These are phyloP conservation scores for Psylliodes chrysocephalus DNA, from an alignment of 2,888 invertebrate genomes.

Conservation along the genomic window DNA sequence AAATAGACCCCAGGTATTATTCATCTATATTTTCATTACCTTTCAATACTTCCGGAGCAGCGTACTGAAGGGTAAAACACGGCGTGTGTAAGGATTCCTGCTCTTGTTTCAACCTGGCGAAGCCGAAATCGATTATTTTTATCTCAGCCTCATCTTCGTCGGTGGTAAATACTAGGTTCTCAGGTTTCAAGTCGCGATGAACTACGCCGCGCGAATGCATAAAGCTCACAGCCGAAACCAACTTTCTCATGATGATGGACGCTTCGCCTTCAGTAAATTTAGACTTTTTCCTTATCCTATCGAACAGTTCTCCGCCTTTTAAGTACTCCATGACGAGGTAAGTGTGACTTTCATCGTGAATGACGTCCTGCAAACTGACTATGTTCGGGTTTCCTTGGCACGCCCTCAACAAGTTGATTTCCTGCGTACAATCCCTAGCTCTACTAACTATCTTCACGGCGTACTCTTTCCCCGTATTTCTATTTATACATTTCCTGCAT, in stretches of 20 bases:
- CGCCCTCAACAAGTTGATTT: constrained; percentile 80
- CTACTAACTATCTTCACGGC: constrained; percentile 89
- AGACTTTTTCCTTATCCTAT: constrained; percentile 72
- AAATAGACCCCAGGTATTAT: too few relatives aligned
- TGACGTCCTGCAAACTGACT: constrained; percentile 84
- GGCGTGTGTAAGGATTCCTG: constrained; percentile 79
- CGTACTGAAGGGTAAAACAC: constrained; percentile 94
- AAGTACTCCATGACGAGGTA: constrained; percentile 92
- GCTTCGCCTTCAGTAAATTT: constrained; percentile 83
- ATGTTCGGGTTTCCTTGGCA: constrained; percentile 93
- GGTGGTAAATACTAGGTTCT: constrained; percentile 79
- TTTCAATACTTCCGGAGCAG: constrained; percentile 91
- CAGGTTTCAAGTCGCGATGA: constrained; percentile 95
- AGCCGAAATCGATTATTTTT: constrained; percentile 96
- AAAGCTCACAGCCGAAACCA: constrained; percentile 84
- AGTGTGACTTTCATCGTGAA: constrained; percentile 82
- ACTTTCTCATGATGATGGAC: constrained; percentile 80
- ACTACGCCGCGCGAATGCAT: constrained; percentile 88
- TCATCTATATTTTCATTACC: too few relatives aligned
- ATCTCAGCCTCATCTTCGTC: constrained; percentile 66
- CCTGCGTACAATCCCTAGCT: constrained; percentile 74
- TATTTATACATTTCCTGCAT: constrained; percentile 82
- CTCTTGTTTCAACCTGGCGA: constrained; percentile 81
- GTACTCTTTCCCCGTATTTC: constrained; percentile 72
- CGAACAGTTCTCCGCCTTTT: constrained; percentile 83